phyloP scores from a whole-genome alignment of 1,140 invertebrate species.

The Plectus sambesii region DNA sequence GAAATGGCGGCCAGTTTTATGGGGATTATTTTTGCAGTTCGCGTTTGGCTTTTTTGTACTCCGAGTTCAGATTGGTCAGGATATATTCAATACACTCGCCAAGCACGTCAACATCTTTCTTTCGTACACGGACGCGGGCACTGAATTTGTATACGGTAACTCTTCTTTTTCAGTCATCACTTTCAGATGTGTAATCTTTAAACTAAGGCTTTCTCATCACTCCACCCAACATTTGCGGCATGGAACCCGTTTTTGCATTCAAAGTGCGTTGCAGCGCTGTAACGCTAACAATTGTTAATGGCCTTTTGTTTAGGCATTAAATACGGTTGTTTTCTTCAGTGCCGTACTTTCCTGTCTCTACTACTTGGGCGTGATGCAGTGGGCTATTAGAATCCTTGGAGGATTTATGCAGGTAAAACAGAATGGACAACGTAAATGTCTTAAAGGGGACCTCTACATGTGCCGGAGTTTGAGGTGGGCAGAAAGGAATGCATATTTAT shows the following conservation, averaged over 20 bases:
- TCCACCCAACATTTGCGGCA: constrained; percentile 6
- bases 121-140: background rate
- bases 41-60: background rate
- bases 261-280: constrained; percentile 4
- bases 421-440: too few species aligned
- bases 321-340: constrained; percentile 46
- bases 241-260: constrained; percentile 12
- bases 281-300: background rate
- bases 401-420: constrained; percentile 40
- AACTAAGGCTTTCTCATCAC: background rate
- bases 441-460: too few species aligned
- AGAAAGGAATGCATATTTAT: too few species aligned
- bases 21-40: background rate
- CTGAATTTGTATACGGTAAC: constrained; percentile 16
- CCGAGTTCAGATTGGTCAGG: background rate
- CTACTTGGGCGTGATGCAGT: constrained; percentile 47
- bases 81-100: background rate
- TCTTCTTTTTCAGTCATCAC: too few species aligned
- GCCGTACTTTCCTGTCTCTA: constrained; percentile 44
- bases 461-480: too few species aligned
- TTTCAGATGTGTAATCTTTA: too few species aligned
- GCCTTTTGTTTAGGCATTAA: constrained; percentile 38
- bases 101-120: background rate
- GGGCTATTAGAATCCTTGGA: constrained; percentile 25
- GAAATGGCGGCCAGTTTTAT: background rate